A percentile compares a stretch with the other conserved stretches of the same genome.
phyloP scores from a whole-genome alignment of 2,888 invertebrate species.

The Apamea crenata region DNA sequence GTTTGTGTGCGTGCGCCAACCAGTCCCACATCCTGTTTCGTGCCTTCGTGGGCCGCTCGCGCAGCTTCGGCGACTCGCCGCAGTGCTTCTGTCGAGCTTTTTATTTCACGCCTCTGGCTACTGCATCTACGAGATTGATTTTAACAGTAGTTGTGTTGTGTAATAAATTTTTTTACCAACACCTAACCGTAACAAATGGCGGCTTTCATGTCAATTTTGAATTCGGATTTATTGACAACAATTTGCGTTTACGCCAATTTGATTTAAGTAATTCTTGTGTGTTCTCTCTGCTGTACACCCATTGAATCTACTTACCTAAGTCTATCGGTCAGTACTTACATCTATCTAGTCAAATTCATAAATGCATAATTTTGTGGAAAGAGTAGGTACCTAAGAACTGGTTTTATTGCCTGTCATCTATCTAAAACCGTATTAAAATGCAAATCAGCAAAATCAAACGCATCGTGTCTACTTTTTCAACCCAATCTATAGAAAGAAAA shows the following conservation, averaged over 20 bases:
- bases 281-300: background rate
- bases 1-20: constrained; percentile 83
- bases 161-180: constrained; percentile 62
- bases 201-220: constrained; percentile 41
- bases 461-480: constrained; percentile 2
- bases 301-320: background rate
- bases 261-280: background rate
- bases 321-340: background rate
- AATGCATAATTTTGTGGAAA: background rate
- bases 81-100: constrained; percentile 86
- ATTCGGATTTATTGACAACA: constrained; percentile 22
- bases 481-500: constrained; percentile 28
- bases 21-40: constrained; percentile 90
- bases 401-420: background rate
- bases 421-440: constrained; percentile 12
- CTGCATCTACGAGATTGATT: constrained; percentile 76
- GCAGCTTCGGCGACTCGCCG: constrained; percentile 84
- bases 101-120: constrained; percentile 86
- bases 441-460: constrained; percentile 24
- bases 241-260: constrained; percentile 22
- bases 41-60: constrained; percentile 79
- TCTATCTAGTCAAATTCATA: background rate
- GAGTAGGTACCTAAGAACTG: background rate
- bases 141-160: constrained; percentile 69
- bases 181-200: constrained; percentile 52